phyloP scores from a whole-genome alignment of 2,113 vertebrate genomes.

The Numenius arquata region DNA sequence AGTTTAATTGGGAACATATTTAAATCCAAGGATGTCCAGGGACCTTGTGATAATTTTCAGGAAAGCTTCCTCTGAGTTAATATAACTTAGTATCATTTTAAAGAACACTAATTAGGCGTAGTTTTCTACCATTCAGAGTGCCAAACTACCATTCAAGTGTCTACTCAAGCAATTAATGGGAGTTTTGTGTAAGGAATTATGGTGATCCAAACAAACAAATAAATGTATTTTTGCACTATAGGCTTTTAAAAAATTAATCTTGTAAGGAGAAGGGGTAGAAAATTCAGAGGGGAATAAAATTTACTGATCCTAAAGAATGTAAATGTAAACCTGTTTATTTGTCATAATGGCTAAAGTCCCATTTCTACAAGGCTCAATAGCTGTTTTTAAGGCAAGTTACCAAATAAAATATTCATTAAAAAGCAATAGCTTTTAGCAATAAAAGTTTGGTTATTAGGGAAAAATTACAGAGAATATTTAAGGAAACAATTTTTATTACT shows the following conservation, averaged over 20 bases:
- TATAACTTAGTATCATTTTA: background rate
- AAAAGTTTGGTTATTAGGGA: background rate
- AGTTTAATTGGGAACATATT: background rate
- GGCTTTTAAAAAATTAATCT: background rate
- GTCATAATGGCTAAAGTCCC: background rate
- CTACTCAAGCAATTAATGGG: background rate
- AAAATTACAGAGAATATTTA: background rate
- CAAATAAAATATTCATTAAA: background rate
- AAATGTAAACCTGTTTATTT: background rate
- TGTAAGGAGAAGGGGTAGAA: background rate
- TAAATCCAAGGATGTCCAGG: background rate
- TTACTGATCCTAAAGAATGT: background rate
- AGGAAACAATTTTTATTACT: background rate
- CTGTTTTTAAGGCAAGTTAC: background rate
- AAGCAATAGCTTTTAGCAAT: background rate
- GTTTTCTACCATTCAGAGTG: background rate
- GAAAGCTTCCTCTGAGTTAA: background rate
- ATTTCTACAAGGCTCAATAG: background rate
- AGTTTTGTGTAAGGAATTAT: background rate
- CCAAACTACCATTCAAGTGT: background rate
- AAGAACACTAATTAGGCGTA: background rate
- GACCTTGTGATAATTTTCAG: background rate
- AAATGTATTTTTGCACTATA: background rate
- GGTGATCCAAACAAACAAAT: background rate
- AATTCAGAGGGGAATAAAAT: background rate